These are phyloP conservation scores for Sebastes aleutianus DNA, from an alignment of 2,797 vertebrate species.

Conservation along the genomic window DNA sequence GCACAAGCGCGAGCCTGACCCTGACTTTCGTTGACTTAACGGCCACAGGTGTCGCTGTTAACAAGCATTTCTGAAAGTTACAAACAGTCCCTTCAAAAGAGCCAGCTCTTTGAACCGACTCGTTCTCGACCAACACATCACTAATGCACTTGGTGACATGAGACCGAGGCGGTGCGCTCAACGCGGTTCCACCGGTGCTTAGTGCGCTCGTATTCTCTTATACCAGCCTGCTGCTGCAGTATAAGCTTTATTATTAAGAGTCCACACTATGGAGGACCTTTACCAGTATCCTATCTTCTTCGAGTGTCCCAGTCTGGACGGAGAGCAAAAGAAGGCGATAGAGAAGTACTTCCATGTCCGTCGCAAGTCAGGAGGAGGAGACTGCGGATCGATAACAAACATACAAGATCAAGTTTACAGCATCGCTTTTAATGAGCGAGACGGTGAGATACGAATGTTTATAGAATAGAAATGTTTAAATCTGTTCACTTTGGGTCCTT, in stretches of 20 bases:
- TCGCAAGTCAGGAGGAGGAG: slow-evolving; percentile 69
- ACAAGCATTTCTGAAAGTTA: no score
- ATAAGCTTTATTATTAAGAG: neutral
- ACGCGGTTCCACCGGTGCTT: neutral
- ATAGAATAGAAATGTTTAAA: neutral
- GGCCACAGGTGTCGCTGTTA: no score
- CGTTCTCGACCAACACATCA: no score
- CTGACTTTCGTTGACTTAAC: no score
- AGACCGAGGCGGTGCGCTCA: neutral
- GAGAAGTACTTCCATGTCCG: slow-evolving; percentile 47
- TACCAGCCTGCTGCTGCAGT: neutral
- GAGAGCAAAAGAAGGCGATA: slow-evolving; percentile 20
- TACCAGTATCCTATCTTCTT: slow-evolving; percentile 49
- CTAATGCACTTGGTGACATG: no score
- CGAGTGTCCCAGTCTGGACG: slow-evolving; percentile 19
- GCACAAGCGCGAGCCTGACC: no score
- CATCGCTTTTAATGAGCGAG: slow-evolving; percentile 46
- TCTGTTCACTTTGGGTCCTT: neutral
- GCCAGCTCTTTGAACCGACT: no score
- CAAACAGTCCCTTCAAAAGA: no score
- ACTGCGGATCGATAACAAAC: slow-evolving; percentile 33
- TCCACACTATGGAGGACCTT: slow-evolving; percentile 17
- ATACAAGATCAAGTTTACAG: slow-evolving; percentile 1
- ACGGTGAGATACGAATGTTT: slow-evolving; percentile 33
- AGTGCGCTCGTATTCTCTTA: no score